Conservation (phyloP, 2,113 vertebrate species). For the Heterocephalus glaber region DNA sequence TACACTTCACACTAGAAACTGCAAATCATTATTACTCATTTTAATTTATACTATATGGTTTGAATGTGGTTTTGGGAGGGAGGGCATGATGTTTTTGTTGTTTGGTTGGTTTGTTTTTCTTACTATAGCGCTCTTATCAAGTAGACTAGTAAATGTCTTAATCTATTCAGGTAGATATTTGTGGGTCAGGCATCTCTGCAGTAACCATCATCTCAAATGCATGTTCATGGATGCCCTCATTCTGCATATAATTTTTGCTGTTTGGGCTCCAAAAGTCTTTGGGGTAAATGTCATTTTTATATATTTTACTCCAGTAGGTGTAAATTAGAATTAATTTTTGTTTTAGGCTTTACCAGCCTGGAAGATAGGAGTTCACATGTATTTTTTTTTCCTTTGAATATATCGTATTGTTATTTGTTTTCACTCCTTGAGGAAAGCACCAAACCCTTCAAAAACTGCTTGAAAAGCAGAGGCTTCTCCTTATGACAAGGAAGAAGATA, state of each 20-base stretch:
- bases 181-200: background rate
- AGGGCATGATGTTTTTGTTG: background rate
- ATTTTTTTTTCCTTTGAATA: background rate
- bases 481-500: background rate
- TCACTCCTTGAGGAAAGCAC: background rate
- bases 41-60: background rate
- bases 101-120: background rate
- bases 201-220: background rate
- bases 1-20: background rate
- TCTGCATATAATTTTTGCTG: background rate
- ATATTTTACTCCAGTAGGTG: background rate
- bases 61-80: background rate
- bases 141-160: background rate
- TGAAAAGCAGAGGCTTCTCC: background rate
- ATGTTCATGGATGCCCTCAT: background rate
- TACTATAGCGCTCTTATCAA: background rate
- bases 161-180: background rate
- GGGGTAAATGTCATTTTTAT: background rate
- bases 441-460: background rate
- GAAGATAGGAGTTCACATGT: background rate
- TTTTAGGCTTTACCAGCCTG: background rate
- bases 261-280: background rate
- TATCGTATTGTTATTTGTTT: background rate
- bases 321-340: constrained; percentile 11
- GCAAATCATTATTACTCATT: background rate